Evolutionary conservation across 2,888 invertebrate genomes (phyloP), one percentile per base, ranked within the genome.

Genomic region (Belgica antarctica): DNA sequence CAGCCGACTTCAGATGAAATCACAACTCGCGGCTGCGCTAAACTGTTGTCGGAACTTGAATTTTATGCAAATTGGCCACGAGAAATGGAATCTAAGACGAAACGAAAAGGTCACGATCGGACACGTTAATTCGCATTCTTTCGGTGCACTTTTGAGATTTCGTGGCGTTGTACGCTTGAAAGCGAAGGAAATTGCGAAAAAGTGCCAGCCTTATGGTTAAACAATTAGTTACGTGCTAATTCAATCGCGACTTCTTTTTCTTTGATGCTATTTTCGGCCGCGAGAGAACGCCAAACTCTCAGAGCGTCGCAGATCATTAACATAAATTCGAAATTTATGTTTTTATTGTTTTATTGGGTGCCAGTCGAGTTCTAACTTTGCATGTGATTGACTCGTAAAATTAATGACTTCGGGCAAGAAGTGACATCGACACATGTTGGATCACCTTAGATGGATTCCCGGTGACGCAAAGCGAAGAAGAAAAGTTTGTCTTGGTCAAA

Each of bases 151-250:
- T 41, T n/a, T 4, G 41, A 41, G 15, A 12, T 41, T 7, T 41
- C 34, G 52, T 52, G 17, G n/a, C 17, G 52, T 17, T 31, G 34
- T 31, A 3, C 17, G 41, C 10, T 41, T 52, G 3, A 52, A 19
- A 4, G 52, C n/a, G 12, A 31, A 31, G 34, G 34, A 31, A 31
- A n/a, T n/a, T n/a, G 41, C 52, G 22, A 52, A 25, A 59, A 27
- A 59, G 27, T 19, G n/a, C n/a, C 15, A 47, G 28, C 17, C 31
- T 68, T 68, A 57, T 68, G 68, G 22, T 68, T 46, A 19, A 22
- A 57, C 68, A 57, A 68, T 68, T 68, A 68, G 68, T 52, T 57
- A 68, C 68, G 68, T 68, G 68, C 68, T 68, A 68, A 68, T 68
- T 68, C 57, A 57, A 57, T 68, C 31, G 68, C 57, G 19, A 46